Evolutionary conservation across 2,113 vertebrate genomes (phyloP).

Genomic region (Pluvianellus socialis): DNA sequence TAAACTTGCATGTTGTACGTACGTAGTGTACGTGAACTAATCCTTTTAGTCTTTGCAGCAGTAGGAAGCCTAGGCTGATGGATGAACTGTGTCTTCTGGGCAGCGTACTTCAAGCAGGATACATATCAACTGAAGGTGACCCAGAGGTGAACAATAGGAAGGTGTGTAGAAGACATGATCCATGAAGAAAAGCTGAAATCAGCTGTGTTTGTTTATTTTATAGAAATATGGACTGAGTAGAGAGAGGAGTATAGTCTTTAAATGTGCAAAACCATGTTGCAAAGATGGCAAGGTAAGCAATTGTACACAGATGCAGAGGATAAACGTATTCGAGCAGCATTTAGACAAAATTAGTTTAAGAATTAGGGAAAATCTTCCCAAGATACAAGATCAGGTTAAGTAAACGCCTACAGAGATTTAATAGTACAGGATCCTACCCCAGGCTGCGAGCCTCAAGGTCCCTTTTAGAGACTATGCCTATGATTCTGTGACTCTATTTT

Average conservation of each 20-base stretch:
- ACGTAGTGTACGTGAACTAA: neutral
- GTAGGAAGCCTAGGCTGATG: neutral
- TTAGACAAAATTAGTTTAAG: neutral
- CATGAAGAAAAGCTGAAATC: neutral
- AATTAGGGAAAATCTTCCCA: neutral
- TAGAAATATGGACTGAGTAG: neutral
- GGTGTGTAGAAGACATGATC: neutral
- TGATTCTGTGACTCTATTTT: neutral
- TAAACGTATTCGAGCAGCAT: neutral
- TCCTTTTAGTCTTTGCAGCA: neutral
- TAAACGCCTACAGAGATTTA: neutral
- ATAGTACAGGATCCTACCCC: neutral
- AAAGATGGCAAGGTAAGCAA: neutral
- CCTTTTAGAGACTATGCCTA: neutral
- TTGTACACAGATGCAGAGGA: neutral
- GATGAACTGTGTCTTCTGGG: neutral
- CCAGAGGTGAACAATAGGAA: neutral
- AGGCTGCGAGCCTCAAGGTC: neutral
- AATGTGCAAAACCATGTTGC: fast-evolving
- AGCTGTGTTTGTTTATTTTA: neutral
- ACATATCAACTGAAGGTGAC: neutral
- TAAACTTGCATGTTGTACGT: neutral
- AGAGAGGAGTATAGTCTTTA: neutral
- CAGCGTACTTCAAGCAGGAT: neutral
- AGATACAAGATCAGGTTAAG: neutral